Base-by-base conservation (phyloP, 2,888 invertebrate genomes). In the Catocala sponsa region DNA sequence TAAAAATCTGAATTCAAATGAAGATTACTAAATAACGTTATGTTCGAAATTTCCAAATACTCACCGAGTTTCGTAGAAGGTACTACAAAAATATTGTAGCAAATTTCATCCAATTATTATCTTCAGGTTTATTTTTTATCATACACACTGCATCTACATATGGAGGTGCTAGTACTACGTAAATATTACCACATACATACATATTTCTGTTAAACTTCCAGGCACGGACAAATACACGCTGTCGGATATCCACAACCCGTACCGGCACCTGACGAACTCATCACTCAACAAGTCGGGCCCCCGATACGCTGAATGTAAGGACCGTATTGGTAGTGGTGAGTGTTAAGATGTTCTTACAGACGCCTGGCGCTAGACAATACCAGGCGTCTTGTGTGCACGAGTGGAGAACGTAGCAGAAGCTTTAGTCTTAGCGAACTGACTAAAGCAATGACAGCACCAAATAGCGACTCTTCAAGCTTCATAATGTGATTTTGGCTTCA, bases 241-340 rank as follows among this genome's bases (percentile, higher is more conserved):
- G 68, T 97, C 97, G 65, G 97, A 98, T 72, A 95, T 99, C 51
- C 96, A 96, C 81, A 98, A 98, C 85, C 97, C 96, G 5, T 98
- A 97, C 88, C 95, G 98, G 74, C 98, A 99, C 89, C 92, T 99
- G 71, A 99, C 98, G 0, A 99, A 99, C 89, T 98, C 98, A 65
- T 98, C 98, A 0, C 95, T 99, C 49, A 98, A 99, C 91, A 98
- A 98, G 92, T 95, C 97, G 72, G 98, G 97, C 55, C 98, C 98
- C 0, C 96, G 97, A 10, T 98, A 97, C 83, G 96, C 96, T 0
- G 96, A 97, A 83, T 97, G 97, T 90, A 98, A 98, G 86, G 98
- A 98, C 76, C 94, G 97, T 76, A 96, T 98, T 65, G 98, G 98
- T 64, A 96, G 97, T 78, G 97, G 97, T 97, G 70, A 77, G 77